A percentile compares a stretch with the other conserved stretches of the same genome.
phyloP scores from a whole-genome alignment of 1,140 invertebrate genomes.

The Diuraphis noxia region DNA sequence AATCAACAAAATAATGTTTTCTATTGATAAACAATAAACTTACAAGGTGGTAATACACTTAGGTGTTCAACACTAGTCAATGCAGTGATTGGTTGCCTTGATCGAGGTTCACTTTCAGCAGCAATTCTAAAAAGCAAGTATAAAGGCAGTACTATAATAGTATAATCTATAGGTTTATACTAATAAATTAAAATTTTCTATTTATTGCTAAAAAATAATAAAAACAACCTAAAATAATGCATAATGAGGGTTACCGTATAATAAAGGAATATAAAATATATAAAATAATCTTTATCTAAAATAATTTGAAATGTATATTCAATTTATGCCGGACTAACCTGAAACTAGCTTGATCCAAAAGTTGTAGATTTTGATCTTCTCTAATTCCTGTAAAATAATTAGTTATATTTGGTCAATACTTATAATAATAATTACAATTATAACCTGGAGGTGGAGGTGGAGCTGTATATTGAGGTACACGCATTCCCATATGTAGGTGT shows the following conservation, averaged over 20 bases:
- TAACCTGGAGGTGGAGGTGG: conserved; percentile 53
- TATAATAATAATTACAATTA: background rate
- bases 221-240: background rate
- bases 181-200: background rate
- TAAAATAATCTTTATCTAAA: background rate
- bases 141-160: conserved; percentile 6
- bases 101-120: conserved; percentile 50
- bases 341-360: conserved; percentile 43
- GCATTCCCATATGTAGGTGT: conserved; percentile 41
- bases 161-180: background rate
- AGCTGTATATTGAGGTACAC: conserved; percentile 54
- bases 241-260: no score
- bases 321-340: background rate
- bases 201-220: background rate
- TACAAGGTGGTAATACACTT: conserved; percentile 27
- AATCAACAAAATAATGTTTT: background rate
- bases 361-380: conserved; percentile 34
- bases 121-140: conserved; percentile 41
- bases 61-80: conserved; percentile 45
- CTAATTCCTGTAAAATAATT: conserved; percentile 15
- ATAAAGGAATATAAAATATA: background rate
- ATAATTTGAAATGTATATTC: background rate
- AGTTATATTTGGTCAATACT: background rate
- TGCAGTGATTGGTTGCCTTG: conserved; percentile 49
- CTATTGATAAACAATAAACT: background rate